Base-by-base conservation (phyloP, 92 coral and sea anemone genomes). In the Epizoanthus fatuus region DNA sequence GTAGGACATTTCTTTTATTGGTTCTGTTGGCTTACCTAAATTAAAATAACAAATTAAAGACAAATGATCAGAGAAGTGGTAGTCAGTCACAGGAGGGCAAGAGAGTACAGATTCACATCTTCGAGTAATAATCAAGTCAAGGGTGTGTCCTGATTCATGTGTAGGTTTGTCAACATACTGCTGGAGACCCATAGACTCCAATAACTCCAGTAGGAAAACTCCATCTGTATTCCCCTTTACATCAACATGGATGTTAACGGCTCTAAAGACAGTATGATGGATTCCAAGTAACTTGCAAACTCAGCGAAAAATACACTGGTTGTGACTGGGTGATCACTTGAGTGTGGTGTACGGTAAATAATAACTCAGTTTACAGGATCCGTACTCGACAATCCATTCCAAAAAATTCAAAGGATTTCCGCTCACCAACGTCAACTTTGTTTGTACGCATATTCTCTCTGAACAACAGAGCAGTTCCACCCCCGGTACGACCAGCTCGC, bases 31-130 rank as follows among this genome's bases (percentile, higher is more conserved):
- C 63, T 75, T 82, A 44, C 79, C 79, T 47, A 88, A 22, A 20
- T 29, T 54, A 49, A 88, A 72, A 54, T 63, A 75, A 45, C 91
- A 80, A 13, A 69, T 29, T 14, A 80, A 74, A 55, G 76, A 15
- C 49, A 84, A 52, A 39, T 88, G 92, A 68, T 88, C 92, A 32
- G 92, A 88, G 14, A 88, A 75, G 54, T 81, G 51, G 57, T 81
- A 88, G 40, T 88, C 87, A 16, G 76, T 55, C n/a, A 74, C 32
- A 53, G 87, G 87, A 40, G 47, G 44, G 25, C 79, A 59, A n/a
- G 6, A 66, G 63, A 88, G 35, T 57, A 88, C 44, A 9, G 78
- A 20, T 20, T 88, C 87, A 44, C 70, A 81, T 40, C 19, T 39
- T 4, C 87, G 76, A 14, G 88, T 84, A 3, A 84, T 84, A 22